Base-by-base conservation (phyloP, 1,140 invertebrate species). In the Ooceraea biroi region DNA sequence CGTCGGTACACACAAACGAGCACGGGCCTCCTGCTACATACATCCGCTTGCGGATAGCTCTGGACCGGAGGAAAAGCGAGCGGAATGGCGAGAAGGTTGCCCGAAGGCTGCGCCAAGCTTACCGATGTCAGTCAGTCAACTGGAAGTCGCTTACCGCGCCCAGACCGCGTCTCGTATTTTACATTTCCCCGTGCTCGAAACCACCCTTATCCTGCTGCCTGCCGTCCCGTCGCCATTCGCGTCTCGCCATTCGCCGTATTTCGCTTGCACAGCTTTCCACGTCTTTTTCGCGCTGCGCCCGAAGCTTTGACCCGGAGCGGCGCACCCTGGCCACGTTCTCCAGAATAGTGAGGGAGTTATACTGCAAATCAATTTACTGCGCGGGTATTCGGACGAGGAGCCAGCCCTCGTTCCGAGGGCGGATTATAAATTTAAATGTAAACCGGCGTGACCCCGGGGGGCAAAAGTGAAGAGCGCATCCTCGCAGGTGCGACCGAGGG, bases 401-500 rank as follows among this genome's bases (percentile, higher is more conserved):
- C 58, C 71, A 36, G 85, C 41, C 50, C 10, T 44, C 50, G 50
- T 46, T 58, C 22, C 22, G 17, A 74, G 83, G 73, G 46, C 65
- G 30, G 86, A 91, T 92, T 92, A 89, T 92, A 92, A 93, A 93
- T 93, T 92, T 91, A 92, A 92, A 92, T 92, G 90, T 87, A 89
- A 92, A 91, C 89, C 61, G 65, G 77, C 27, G 69, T 58, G 50
- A 50, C 11, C 65, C n/a, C 30, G 11, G 30, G 46, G 44, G 65
- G 36, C 50, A 76, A 76, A 66, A 72, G 52, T 36, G 46, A 57
- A n/a, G 74, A 68, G 30, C 41, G 50, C 17, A 5, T 12, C 52
- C 73, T 76, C 41, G 44, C 41, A 57, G 65, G 17, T 57, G 41
- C 50, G 50, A 78, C 22, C 48, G 50, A 71, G 65, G 69, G 10